Evolutionary conservation across 2,113 vertebrate species (phyloP), one percentile per base, ranked within the genome.

Genomic region (Hyaena hyaena): DNA sequence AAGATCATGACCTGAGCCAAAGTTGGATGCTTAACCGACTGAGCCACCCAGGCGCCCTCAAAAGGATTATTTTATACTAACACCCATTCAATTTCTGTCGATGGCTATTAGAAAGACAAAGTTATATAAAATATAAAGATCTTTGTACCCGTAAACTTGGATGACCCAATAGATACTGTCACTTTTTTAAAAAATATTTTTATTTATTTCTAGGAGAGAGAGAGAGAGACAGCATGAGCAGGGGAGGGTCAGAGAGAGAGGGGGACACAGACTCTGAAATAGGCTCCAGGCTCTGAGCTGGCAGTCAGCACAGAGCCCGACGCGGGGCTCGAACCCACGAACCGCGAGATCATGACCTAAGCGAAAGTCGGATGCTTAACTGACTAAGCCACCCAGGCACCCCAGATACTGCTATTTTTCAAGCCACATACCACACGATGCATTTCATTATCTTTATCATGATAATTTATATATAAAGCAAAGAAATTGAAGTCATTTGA

Each of bases 401-500:
- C 39, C 39, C 39, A 26, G 15, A 76, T 66, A 39, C 26, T 66
- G 31, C 12, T 17, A 73, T 87, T 82, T 90, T 69, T 53, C 88
- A 63, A 76, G 79, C 31, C 31, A 83, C 68, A 74, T 45, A n/a
- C 10, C 8, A 61, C 77, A 61, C 11, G 61, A 55, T 81, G 31
- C 33, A 23, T 88, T 93, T 83, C n/a, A 55, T 48, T 80, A 83
- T 80, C 73, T 79, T 81, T 82, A 80, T 61, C 10, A 65, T 55
- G 43, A 82, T 68, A 73, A 79, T 95, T 93, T 90, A 65, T 61
- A 61, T 43, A 53, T 55, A 86, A 92, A 82, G 35, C 63, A 68
- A 33, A 97, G 48, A 93, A 93, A 92, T 17, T 66, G 80, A 90
- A 90, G 87, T 88, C 84, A 83, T 68, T n/a, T 93, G 39, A 85